Evolutionary conservation across 2,113 vertebrate species (phyloP).

Genomic region (Prunella fulvescens): DNA sequence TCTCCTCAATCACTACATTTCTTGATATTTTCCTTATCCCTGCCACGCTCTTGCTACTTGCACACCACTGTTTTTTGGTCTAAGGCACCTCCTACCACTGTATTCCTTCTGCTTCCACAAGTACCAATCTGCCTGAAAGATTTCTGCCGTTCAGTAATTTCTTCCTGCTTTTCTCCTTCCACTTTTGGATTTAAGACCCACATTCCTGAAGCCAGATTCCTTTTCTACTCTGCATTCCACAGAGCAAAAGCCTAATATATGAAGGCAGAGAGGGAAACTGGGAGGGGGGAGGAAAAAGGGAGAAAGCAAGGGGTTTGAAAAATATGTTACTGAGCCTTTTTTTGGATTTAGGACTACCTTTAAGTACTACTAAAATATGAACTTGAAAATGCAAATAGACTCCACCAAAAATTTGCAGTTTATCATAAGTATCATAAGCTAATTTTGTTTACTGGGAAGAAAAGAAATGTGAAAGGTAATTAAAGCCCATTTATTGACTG

Average conservation of each 20-base stretch:
- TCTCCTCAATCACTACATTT: neutral
- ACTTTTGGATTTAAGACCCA: neutral
- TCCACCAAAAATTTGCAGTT: neutral
- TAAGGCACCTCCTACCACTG: neutral
- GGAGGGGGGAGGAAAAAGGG: neutral
- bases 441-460: neutral
- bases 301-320: neutral
- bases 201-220: neutral
- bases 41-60: neutral
- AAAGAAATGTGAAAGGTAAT: constrained; percentile 25
- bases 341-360: neutral
- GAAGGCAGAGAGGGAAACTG: neutral
- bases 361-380: neutral
- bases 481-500: constrained; percentile 10
- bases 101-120: neutral
- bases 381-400: neutral
- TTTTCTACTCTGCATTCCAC: neutral
- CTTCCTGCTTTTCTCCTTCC: neutral
- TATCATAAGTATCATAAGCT: neutral
- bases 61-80: neutral
- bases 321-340: neutral
- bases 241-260: neutral
- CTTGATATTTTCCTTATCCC: neutral
- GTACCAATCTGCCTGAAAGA: neutral
- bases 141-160: neutral